A percentile compares a stretch with the other conserved stretches of the same genome.
Evolutionary conservation across 2,113 vertebrate species (phyloP).

Genomic region (Anoura caudifer): DNA sequence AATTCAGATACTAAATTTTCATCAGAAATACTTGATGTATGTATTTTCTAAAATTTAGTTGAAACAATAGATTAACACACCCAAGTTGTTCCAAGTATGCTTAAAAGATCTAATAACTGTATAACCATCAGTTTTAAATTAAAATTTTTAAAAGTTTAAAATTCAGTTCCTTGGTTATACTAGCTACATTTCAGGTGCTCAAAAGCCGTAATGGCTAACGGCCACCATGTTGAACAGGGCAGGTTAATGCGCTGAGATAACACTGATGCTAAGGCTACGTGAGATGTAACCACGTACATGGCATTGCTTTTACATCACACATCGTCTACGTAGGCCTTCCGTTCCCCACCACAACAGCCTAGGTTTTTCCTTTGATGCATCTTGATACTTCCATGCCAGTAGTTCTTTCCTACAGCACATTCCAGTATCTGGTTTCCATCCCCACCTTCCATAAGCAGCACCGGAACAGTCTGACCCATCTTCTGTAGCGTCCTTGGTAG

Average conservation of each 20-base stretch:
- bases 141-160: background rate
- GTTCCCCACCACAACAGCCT: background rate
- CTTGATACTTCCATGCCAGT: background rate
- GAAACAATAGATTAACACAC: background rate
- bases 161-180: background rate
- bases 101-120: constrained; percentile 11
- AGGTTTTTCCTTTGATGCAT: background rate
- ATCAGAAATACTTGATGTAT: background rate
- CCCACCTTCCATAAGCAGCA: background rate
- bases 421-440: background rate
- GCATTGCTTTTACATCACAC: background rate
- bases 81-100: background rate
- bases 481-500: background rate
- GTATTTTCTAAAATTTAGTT: constrained; percentile 17
- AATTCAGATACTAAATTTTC: constrained; percentile 26
- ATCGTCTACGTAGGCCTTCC: background rate
- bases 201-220: background rate
- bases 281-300: background rate
- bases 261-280: background rate
- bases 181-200: background rate
- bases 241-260: background rate
- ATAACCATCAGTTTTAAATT: background rate
- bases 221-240: background rate
- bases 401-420: background rate
- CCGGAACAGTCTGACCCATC: background rate